Evolutionary conservation across 2,888 invertebrate species (phyloP), one percentile per base, ranked within the genome.

Genomic region (Lepidonotus clava): DNA sequence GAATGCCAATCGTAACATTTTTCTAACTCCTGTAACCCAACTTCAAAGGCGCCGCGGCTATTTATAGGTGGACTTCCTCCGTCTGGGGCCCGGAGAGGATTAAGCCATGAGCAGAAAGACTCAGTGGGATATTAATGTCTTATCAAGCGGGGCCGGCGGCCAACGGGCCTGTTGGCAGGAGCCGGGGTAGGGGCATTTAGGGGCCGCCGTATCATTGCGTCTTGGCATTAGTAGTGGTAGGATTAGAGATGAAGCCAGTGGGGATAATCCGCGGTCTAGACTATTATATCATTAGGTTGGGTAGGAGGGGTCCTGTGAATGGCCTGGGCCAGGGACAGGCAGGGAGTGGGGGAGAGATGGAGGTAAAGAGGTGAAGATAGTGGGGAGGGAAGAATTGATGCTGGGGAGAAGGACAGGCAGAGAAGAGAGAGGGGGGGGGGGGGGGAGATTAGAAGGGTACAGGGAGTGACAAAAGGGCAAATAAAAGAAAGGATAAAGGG

Each of bases 281-380:
- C 61, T 61, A 61, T 61, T 61, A 61, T 61, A 61, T 61, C 61
- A 61, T 61, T 61, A 61, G 28, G 61, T 24, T n/a, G 24, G 61
- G 61, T 28, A 61, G 24, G 61, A 28, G 24, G 61, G 61, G 18
- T 14, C 24, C 56, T 56, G 61, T 24, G 24, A 2, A 2, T 4
- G 61, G 24, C 28, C 1, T 61, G 61, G 61, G 28, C n/a, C 28
- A 28, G 28, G 24, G 28, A 4, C 28, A 61, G 61, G 61, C 11
- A n/a, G 53, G 53, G n/a, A n/a, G 21, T 53, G 53, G 53, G 53
- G 53, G n/a, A 53, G 53, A 18, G 21, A 53, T n/a, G 18, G n/a
- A n/a, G n/a, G 53, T n/a, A 53, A 53, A 53, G 21, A 53, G 53
- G 21, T 18, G 53, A 53, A n/a, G 21, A 53, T n/a, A 18, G 53